Evolutionary conservation across 2,888 invertebrate genomes (phyloP), one percentile per base, ranked within the genome.

Genomic region (Cephus pygmeus): DNA sequence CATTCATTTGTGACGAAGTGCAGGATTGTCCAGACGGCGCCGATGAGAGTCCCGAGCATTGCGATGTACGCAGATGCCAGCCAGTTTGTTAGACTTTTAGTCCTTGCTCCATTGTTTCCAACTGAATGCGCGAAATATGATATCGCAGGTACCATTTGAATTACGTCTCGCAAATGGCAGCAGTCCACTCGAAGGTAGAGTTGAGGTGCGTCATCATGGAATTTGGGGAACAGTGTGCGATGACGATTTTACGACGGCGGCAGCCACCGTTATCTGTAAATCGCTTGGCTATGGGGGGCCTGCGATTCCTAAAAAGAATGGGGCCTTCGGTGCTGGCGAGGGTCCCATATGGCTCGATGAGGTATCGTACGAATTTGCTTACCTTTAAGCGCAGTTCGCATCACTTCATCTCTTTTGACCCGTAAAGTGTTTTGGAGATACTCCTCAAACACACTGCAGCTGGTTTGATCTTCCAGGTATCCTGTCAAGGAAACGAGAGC

Each of bases 151-250:
- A 1, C 92, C 93, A 9, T 92, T 94, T 12, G 93, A 94, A 85
- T 90, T 95, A 69, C 93, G 96, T 31, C 87, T 96, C 56, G 93
- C 91, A 12, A 94, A 93, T 76, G 95, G 95, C 4, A 92, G 92
- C 4, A 91, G 87, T 35, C 82, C 89, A 0, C 90, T 91, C 40
- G 94, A 95, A 87, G 96, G 96, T 0, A 92, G 96, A 73, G 92
- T 96, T 0, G 96, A 96, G 90, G 93, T 97, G 0, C 93, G 93
- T 79, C 93, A 94, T 83, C 93, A 94, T 81, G 95, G 95, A 3
- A 92, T 94, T 31, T 96, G 96, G 95, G 96, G 96, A 15, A 95
- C 96, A 0, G 92, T 97, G 23, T 97, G 97, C 89, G 96, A 96
- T 86, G 96, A 96, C 87, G 94, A 95, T 85, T 96, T 96, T 87